Evolutionary conservation across 1,140 invertebrate species (phyloP).

Genomic region (Drosophila saltans): DNA sequence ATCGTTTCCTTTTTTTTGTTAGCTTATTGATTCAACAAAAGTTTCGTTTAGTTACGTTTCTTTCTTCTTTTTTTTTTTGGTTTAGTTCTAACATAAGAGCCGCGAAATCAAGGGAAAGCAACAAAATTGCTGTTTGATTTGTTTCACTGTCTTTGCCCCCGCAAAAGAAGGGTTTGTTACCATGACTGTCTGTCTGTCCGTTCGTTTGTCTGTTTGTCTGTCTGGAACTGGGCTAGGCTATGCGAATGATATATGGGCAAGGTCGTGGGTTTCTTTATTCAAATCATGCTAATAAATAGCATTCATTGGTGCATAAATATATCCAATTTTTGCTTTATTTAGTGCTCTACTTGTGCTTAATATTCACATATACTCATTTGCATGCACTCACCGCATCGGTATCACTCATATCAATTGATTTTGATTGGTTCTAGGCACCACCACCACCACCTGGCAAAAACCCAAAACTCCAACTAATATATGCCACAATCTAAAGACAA

Average conservation of each 20-base stretch:
- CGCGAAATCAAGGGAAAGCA: conserved; percentile 15
- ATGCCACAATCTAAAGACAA: not conserved
- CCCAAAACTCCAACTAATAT: not conserved
- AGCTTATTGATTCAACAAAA: conserved; percentile 83
- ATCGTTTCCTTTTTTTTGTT: conserved; percentile 60
- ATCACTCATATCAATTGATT: conserved; percentile 63
- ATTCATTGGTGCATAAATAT: conserved; percentile 52
- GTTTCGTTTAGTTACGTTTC: conserved; percentile 35
- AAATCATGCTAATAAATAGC: conserved; percentile 50
- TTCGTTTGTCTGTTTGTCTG: not conserved
- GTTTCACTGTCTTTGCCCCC: conserved; percentile 32
- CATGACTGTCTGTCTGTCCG: conserved; percentile 6
- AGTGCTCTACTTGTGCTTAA: conserved; percentile 24
- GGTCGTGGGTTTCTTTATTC: conserved; percentile 50
- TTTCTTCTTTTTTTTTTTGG: conserved; percentile 1
- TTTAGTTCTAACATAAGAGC: conserved; percentile 57
- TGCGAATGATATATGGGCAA: conserved; percentile 50
- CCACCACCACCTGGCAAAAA: not conserved
- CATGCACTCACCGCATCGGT: conserved; percentile 75
- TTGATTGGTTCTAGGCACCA: conserved; percentile 50
- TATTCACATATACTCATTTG: not conserved
- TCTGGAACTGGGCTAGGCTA: conserved; percentile 25
- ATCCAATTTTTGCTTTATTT: not conserved
- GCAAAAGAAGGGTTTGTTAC: conserved; percentile 52
- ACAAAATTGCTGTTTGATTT: conserved; percentile 76